A percentile compares a stretch with the other conserved stretches of the same genome.
These are phyloP conservation scores for Phrynosoma platyrhinos DNA, from an alignment of 2,113 vertebrate species.

Conservation along the genomic window DNA sequence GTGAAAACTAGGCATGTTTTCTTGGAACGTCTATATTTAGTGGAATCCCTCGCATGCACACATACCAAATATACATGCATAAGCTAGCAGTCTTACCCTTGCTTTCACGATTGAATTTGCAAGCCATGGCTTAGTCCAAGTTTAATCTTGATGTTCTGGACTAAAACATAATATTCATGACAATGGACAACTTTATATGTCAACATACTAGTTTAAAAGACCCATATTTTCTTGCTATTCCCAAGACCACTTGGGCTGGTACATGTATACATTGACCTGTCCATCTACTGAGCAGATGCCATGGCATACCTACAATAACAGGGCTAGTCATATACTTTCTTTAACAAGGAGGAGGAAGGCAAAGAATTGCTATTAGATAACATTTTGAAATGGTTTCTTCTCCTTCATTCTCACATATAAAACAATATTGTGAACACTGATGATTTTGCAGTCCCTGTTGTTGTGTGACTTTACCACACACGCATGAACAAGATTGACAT, in stretches of 20 bases:
- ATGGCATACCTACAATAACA: neutral
- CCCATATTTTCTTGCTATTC: neutral
- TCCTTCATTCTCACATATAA: neutral
- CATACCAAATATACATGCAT: neutral
- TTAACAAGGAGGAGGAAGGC: neutral
- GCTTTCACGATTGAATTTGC: neutral
- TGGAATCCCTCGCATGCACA: neutral
- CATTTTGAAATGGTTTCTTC: neutral
- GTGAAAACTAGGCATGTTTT: neutral
- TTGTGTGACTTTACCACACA: accelerated
- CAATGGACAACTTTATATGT: neutral
- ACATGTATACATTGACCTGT: neutral
- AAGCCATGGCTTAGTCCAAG: neutral
- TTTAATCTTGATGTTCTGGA: neutral
- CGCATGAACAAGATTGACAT: neutral
- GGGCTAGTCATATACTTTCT: neutral
- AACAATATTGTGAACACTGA: neutral
- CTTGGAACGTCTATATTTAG: neutral
- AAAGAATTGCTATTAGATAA: neutral
- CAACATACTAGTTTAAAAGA: neutral
- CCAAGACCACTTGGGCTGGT: neutral
- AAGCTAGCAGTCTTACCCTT: neutral
- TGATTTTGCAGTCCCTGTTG: neutral
- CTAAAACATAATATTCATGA: neutral
- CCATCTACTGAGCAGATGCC: neutral